Evolutionary conservation across 2,888 invertebrate species (phyloP), one percentile per base, ranked within the genome.

Genomic region (Amphimallon solstitiale): DNA sequence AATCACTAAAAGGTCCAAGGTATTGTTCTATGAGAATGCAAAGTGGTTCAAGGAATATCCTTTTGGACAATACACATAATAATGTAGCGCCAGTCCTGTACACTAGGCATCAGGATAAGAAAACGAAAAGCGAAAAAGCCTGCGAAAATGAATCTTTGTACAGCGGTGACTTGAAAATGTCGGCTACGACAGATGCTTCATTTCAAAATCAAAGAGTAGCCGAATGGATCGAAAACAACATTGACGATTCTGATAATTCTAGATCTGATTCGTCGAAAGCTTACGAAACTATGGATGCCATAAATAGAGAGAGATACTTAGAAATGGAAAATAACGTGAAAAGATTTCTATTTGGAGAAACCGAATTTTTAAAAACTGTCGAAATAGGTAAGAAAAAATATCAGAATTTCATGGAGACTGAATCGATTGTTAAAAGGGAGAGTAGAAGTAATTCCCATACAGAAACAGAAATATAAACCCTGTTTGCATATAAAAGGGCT

Each of bases 301-400:
- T 83, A 62, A 82, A 82, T 69, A 77, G 81, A 7, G 82, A 79
- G 29, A 81, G 79, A 78, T 86, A 90, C 73, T 89, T 89, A 15
- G 87, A 90, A 77, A 91, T 91, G 90, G 91, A 91, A 77, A 90
- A 90, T 76, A 90, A 91, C 78, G 91, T 91, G n/a, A 90, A 90
- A 80, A 88, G 89, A 78, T 90, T 91, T 80, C 81, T 91, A 73
- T 84, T 90, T 67, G 81, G 81, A 1, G 80, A 81, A 68, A 80
- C 77, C 63, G 80, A 80, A 48, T 78, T 80, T 70, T 70, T 78
- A 67, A 80, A 79, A 69, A 79, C 78, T 21, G 80, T 80, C 0
- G 79, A 80, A 63, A 73, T 79, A 35, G 79, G 79, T 10, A 79
- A 79, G 68, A 70, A 77, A 45, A 81, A 79, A 63, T 80, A 81